Conservation (phyloP, 2,797 vertebrate species). For the Graptemys geographica region DNA sequence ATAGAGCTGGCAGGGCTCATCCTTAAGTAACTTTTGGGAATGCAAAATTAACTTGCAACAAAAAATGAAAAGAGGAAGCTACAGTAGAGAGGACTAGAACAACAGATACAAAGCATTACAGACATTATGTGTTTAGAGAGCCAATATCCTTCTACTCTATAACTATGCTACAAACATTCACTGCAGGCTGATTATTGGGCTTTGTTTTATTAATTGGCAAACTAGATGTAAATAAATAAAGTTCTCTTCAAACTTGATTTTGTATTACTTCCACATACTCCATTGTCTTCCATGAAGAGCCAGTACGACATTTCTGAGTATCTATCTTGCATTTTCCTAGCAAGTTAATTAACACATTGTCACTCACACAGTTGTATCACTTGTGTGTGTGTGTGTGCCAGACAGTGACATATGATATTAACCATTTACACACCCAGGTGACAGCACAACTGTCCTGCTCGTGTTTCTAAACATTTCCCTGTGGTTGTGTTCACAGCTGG, state of each 20-base stretch:
- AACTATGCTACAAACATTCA: neutral
- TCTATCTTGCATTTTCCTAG: constrained; percentile 69
- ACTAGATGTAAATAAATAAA: neutral
- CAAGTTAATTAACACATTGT: constrained; percentile 75
- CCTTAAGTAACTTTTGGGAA: neutral
- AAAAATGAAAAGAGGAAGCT: neutral
- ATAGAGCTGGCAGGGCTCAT: neutral
- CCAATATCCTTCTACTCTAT: neutral
- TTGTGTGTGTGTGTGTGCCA: constrained; percentile 19
- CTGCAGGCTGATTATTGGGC: neutral
- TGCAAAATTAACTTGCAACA: neutral
- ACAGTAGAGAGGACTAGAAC: neutral
- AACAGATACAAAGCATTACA: neutral
- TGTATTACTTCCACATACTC: constrained; percentile 40
- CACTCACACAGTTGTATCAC: constrained; percentile 50
- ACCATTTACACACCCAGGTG: constrained; percentile 26
- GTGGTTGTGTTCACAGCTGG: constrained; percentile 87
- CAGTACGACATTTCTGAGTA: constrained; percentile 60
- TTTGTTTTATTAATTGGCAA: neutral
- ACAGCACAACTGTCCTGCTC: neutral
- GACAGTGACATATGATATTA: constrained; percentile 52
- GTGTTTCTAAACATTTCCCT: constrained; percentile 15
- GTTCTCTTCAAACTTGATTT: constrained; percentile 44
- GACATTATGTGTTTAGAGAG: neutral
- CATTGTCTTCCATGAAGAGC: constrained; percentile 28